These are phyloP conservation scores for Palythoa heliodiscus DNA, from an alignment of 92 coral and sea anemone species.

Conservation along the genomic window DNA sequence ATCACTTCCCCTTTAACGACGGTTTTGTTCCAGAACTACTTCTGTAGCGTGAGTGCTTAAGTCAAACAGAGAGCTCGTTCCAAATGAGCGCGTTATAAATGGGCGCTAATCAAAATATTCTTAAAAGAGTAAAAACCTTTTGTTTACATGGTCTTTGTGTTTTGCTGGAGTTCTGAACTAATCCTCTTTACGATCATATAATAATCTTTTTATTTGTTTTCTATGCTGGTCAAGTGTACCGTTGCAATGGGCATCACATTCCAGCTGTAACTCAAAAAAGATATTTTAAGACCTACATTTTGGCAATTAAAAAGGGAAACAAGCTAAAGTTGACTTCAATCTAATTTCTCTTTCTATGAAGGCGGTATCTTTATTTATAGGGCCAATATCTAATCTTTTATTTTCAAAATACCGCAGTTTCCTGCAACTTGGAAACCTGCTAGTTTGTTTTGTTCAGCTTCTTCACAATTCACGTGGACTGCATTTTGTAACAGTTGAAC, in stretches of 20 bases:
- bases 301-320: not conserved
- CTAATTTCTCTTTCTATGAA: not conserved
- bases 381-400: constrained; percentile 31
- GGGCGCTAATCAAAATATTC: not conserved
- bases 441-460: not conserved
- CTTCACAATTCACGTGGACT: not conserved
- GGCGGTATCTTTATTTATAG: not conserved
- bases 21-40: not conserved
- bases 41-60: not conserved
- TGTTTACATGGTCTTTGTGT: constrained; percentile 17
- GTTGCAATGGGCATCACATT: not conserved
- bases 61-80: not conserved
- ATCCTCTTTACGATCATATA: constrained; percentile 25
- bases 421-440: not conserved
- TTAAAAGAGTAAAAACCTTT: not conserved
- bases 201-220: constrained; percentile 36
- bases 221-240: constrained; percentile 5
- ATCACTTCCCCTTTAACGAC: not conserved
- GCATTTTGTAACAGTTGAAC: not conserved
- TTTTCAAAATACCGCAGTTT: constrained; percentile 20
- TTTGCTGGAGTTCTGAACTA: constrained; percentile 18
- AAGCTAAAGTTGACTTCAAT: not conserved
- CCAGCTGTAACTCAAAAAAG: not conserved
- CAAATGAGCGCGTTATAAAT: not conserved
- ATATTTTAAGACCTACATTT: not conserved